Base-by-base conservation (phyloP, 2,888 invertebrate genomes). In the Morpho deidamia region DNA sequence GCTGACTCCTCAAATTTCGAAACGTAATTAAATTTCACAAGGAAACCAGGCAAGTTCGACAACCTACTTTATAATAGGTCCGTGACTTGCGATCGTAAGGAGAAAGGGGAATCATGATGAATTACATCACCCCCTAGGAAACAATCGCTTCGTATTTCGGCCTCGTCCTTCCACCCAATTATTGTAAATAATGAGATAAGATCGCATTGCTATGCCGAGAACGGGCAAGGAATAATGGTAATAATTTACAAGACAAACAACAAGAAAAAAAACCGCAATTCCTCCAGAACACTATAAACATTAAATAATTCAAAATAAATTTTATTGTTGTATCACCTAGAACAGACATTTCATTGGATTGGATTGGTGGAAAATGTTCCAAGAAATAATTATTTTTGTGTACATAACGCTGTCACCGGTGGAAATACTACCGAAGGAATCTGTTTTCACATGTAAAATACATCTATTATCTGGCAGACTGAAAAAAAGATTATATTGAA, bases 151-250 rank as follows among this genome's bases (percentile, higher is more conserved):
- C 72, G 49, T 57, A 56, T 75, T 70, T 50, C 66, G 71, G 65
- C 62, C 68, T 66, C 64, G 67, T 56, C 50, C 62, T 70, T 70
- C 69, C 72, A 68, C 69, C 81, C 83, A 83, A 83, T 83, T 82
- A 83, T 80, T 79, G 69, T 81, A 78, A 83, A 81, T 83, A 83
- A 82, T 77, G 80, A 76, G 74, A 69, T 63, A 64, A 70, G 67
- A 76, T 83, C 80, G 67, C 68, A 71, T 83, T 79, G 60, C 72
- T 54, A 59, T 53, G 60, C 56, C 66, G 65, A 65, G 65, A 62
- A 57, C 62, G 61, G 58, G 60, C 61, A 61, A 56, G 56, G 60
- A 49, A 64, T 68, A 70, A 74, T 68, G 51, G 35, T 43, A 38
- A 56, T 51, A 59, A 64, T 61, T 61, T 62, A 23, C 23, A 23